Base-by-base conservation (phyloP, 2,888 invertebrate species). In the Ichneumon xanthorius region DNA sequence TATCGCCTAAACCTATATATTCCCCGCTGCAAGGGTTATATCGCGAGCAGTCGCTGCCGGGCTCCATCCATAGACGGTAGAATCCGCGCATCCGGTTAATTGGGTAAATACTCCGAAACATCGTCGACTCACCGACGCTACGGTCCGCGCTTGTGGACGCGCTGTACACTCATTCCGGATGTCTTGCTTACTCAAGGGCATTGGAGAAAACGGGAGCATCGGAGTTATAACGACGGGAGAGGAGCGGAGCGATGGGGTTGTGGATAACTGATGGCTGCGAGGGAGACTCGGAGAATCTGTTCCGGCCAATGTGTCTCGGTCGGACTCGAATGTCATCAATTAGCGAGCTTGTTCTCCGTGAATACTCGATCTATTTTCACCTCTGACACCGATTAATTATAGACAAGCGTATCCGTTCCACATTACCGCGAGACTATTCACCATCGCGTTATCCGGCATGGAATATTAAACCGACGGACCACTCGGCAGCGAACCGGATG, bases 41-140 rank as follows among this genome's bases (percentile, higher is more conserved):
- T 40, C 40, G 40, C 9, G 22, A 58, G 72, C 45, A 19, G 6
- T 14, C 2, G 4, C 48, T 61, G 61, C 1, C 4, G 26, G 22
- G 30, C 14, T 45, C 16, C 48, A 16, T 33, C 68, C 45, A 4
- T 67, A 58, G 77, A 75, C 63, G 85, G 61, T 63, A 26, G 63
- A 82, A 79, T 78, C 75, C 71, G 76, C 40, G 58, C 67, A 72
- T 84, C 73, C 58, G 81, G 77, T 84, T 84, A 84, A 84, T 84
- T 84, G 81, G 84, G 77, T 81, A 84, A 84, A 84, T 84, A 84
- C 77, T 53, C 30, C 45, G 82, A 79, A 82, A 70, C 81, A 77
- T 85, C 85, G 85, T 84, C 84, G 70, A 78, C 63, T 73, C 63
- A 22, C 63, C 73, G 68, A 79, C 63, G 50, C 65, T 45, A 78